phyloP scores from a whole-genome alignment of 2,888 invertebrate species.

The Phortica okadai region DNA sequence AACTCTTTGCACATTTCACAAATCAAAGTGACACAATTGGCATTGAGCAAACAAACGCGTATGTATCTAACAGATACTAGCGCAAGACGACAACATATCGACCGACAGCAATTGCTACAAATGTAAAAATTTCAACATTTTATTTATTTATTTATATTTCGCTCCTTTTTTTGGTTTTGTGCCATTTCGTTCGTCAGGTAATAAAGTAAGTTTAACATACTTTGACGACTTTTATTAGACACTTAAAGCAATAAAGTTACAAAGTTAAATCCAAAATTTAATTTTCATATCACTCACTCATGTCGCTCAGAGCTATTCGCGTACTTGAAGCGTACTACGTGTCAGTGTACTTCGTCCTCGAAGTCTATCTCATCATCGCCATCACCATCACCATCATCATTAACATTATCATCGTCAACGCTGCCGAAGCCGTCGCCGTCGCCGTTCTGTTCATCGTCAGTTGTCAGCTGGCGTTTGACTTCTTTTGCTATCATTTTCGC shows the following conservation, averaged over 20 bases:
- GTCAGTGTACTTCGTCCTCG: background rate
- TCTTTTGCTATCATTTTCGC: slow-evolving; percentile 33
- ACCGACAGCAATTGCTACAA: background rate
- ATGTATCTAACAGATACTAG: background rate
- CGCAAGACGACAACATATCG: background rate
- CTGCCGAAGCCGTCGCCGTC: background rate
- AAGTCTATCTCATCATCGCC: background rate
- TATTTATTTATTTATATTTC: too few relatives aligned
- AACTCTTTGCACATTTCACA: slow-evolving; percentile 16
- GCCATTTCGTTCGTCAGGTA: background rate
- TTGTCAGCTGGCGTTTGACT: slow-evolving; percentile 29
- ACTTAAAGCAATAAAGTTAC: slow-evolving; percentile 26
- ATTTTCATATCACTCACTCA: slow-evolving; percentile 33
- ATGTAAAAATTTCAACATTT: slow-evolving; percentile 10
- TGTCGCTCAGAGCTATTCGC: background rate
- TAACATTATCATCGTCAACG: background rate
- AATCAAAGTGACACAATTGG: slow-evolving; percentile 27
- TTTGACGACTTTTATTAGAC: slow-evolving; percentile 33
- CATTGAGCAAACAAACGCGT: background rate
- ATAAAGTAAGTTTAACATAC: slow-evolving; percentile 22
- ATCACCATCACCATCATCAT: background rate
- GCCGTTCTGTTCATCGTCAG: background rate
- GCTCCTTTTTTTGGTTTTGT: too few relatives aligned
- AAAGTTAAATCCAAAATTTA: slow-evolving; percentile 30
- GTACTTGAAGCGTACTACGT: background rate